Percentiles rank a stretch among this genome's conserved stretches.
These are phyloP conservation scores for Potamilus streckersoni DNA, from an alignment of 1,140 invertebrate species.

Conservation along the genomic window DNA sequence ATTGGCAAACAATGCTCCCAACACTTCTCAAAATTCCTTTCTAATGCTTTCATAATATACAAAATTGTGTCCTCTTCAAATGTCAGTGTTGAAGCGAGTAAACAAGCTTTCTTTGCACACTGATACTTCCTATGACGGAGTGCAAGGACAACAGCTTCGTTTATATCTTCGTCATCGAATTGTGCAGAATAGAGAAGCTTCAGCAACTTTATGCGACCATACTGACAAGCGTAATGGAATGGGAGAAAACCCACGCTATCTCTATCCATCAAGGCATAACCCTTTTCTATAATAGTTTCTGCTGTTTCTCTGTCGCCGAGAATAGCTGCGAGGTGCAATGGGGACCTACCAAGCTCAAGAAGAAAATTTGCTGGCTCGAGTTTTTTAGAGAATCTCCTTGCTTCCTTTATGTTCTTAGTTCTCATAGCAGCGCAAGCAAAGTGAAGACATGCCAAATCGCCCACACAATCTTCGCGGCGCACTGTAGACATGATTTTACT, in stretches of 20 bases:
- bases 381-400: conserved; percentile 7
- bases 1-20: too few relatives aligned
- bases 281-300: conserved; percentile 9
- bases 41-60: too few relatives aligned
- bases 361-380: conserved; percentile 5
- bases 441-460: conserved; percentile 10
- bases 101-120: too few relatives aligned
- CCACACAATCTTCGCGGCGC: conserved; percentile 12
- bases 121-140: conserved; percentile 1
- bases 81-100: too few relatives aligned
- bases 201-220: conserved; percentile 13
- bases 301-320: conserved; percentile 18
- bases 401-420: background rate
- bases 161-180: conserved; percentile 16
- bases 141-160: conserved; percentile 20
- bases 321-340: conserved; percentile 28
- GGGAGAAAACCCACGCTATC: conserved; percentile 27
- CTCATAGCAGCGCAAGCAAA: conserved; percentile 12
- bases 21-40: too few relatives aligned
- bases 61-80: too few relatives aligned
- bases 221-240: conserved; percentile 33
- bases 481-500: conserved; percentile 6
- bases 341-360: conserved; percentile 11
- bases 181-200: conserved; percentile 10
- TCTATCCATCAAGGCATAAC: background rate